Base-by-base conservation (phyloP, 1,140 invertebrate genomes). In the Magallana gigas region DNA sequence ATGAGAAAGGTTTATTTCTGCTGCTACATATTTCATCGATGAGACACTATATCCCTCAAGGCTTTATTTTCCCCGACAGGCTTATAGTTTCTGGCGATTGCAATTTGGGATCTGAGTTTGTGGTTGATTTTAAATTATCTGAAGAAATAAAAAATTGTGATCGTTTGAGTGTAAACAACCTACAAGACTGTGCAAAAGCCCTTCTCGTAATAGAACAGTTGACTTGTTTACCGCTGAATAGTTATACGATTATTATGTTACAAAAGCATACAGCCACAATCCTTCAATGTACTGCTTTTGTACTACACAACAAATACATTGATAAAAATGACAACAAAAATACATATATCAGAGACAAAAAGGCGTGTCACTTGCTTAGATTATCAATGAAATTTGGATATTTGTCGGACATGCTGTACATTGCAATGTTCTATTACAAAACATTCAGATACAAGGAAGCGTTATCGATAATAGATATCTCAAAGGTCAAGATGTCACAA, bases 361-460 rank as follows among this genome's bases (percentile, higher is more conserved):
- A 11, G 12, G 4, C 11, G 3, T 8, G n/a, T 23, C 1, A 18
- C 18, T 23, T 71, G 64, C n/a, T 71, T n/a, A 71, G 29, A 71
- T 29, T 71, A 23, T 7, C 64, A 71, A 23, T 23, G 9, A 71
- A 18, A 11, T 71, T 71, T 71, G 64, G 64, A 11, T 36, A 29
- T 9, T 6, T 48, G 18, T 71, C 29, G 5, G 18, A 71, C 64
- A 23, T 71, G 18, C 29, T 71, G 64, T 18, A 23, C 18, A 71
- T 71, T 9, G 64, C 64, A 11, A 71, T 71, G 64, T 71, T 23
- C 23, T 29, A 71, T 71, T 71, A 71, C 18, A 29, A 71, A 23
- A 71, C 64, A 71, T 29, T 7, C 18, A 71, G 64, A 23, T 71
- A 71, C 64, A 71, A 23, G 64, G 11, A 71, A 71, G 64, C 64